phyloP scores from a whole-genome alignment of 2,113 vertebrate species.

The Brachyhypopomus occidentalis region DNA sequence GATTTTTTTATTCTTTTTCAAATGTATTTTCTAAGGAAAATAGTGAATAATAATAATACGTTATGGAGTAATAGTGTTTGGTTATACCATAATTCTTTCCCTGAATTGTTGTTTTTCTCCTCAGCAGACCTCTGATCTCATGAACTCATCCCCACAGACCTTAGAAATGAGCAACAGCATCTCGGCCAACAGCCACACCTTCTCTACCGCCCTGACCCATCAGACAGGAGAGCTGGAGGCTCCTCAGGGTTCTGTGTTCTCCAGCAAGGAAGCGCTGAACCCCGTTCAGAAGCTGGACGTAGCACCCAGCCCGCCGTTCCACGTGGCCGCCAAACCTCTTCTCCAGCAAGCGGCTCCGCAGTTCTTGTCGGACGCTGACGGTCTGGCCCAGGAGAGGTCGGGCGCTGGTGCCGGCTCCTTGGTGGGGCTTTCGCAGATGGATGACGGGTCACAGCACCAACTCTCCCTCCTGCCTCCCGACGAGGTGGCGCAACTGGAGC shows the following conservation, averaged over 20 bases:
- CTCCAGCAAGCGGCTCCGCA: constrained; percentile 84
- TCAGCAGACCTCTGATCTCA: constrained; percentile 78
- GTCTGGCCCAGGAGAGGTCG: constrained; percentile 79
- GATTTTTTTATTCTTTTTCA: neutral
- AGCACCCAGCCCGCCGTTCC: constrained; percentile 77
- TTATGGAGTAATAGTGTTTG: neutral
- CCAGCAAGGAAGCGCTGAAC: constrained; percentile 78
- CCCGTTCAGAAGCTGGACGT: constrained; percentile 91
- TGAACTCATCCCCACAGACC: constrained; percentile 80
- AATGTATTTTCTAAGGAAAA: neutral
- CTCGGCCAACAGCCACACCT: constrained; percentile 74
- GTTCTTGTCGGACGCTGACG: constrained; percentile 79
- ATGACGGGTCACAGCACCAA: constrained; percentile 83
- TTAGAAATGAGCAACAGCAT: constrained; percentile 77
- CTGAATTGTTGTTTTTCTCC: neutral
- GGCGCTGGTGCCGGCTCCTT: constrained; percentile 56
- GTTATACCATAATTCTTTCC: neutral
- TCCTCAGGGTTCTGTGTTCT: constrained; percentile 79
- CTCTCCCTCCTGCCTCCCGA: constrained; percentile 83
- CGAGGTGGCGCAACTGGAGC: constrained; percentile 89
- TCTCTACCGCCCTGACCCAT: constrained; percentile 79
- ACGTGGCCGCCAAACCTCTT: constrained; percentile 81
- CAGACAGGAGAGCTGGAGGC: constrained; percentile 83
- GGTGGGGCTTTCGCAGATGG: constrained; percentile 69
- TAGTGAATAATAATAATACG: neutral